Conservation (phyloP, 2,113 vertebrate genomes). For the Perognathus longimembris region DNA sequence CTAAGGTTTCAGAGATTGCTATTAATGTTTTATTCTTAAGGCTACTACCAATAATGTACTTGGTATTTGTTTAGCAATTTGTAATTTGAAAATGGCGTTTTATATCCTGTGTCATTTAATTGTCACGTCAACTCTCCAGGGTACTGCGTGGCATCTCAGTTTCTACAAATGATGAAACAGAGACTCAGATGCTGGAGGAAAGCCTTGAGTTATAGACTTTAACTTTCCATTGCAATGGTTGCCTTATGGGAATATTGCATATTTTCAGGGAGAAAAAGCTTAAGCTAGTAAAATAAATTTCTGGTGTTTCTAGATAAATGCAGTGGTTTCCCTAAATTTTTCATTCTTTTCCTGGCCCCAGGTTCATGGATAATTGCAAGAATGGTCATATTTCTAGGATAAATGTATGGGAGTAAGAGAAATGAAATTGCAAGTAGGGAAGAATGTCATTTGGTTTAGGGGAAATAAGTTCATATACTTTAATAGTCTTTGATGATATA, state of each 20-base stretch:
- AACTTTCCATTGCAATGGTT: neutral
- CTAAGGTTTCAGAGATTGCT: neutral
- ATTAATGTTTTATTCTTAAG: neutral
- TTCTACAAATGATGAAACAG: conserved; percentile 27
- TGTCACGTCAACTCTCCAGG: neutral
- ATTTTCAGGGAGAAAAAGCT: neutral
- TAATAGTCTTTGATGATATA: neutral
- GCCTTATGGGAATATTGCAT: neutral
- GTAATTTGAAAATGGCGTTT: conserved; percentile 11
- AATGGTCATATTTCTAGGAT: neutral
- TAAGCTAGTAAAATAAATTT: conserved; percentile 26
- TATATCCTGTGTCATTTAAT: neutral
- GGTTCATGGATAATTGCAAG: neutral
- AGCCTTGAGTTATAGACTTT: conserved; percentile 30
- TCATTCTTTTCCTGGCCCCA: neutral
- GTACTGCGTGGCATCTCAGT: neutral
- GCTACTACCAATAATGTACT: neutral
- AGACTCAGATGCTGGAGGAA: neutral
- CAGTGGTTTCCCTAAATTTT: neutral
- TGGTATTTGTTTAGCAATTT: conserved; percentile 33
- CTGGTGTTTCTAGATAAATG: neutral
- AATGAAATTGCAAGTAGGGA: neutral
- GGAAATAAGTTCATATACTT: conserved; percentile 3
- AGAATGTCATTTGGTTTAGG: neutral
- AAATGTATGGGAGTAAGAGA: neutral